Conservation (phyloP, 2,113 vertebrate genomes). For the Tapirus terrestris region DNA sequence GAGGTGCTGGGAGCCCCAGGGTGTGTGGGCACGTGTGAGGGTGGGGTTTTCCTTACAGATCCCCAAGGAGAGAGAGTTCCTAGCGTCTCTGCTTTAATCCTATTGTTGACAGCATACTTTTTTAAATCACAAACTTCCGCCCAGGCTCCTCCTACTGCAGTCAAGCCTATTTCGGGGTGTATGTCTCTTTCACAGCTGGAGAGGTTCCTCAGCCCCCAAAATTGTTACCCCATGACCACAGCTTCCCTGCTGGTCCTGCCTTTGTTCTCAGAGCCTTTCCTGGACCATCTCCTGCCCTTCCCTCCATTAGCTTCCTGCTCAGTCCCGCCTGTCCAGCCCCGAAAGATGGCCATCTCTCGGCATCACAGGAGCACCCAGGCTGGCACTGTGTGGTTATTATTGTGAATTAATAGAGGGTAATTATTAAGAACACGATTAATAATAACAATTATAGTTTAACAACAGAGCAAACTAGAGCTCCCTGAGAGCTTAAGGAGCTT, state of each 20-base stretch:
- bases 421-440: constrained; percentile 78
- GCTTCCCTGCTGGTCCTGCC: too few relatives aligned
- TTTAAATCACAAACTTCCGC: background rate
- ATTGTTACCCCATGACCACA: rapidly evolving
- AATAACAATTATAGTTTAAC: constrained; percentile 77
- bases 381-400: background rate
- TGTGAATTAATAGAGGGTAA: constrained; percentile 57
- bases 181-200: background rate
- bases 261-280: background rate
- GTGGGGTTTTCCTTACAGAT: background rate
- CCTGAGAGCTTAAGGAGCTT: constrained; percentile 73
- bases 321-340: rapidly evolving
- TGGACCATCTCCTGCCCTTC: background rate
- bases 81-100: background rate
- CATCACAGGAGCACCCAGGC: background rate
- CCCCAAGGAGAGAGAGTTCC: background rate
- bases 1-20: background rate
- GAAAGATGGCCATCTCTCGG: background rate
- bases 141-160: background rate
- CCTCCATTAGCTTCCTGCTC: background rate
- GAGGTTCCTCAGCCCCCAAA: background rate
- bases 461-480: constrained; percentile 66
- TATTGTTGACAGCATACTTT: background rate
- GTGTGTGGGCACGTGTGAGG: rapidly evolving
- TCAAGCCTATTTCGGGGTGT: background rate